Evolutionary conservation across 2,113 vertebrate genomes (phyloP).

Genomic region (Sebastes fasciatus): DNA sequence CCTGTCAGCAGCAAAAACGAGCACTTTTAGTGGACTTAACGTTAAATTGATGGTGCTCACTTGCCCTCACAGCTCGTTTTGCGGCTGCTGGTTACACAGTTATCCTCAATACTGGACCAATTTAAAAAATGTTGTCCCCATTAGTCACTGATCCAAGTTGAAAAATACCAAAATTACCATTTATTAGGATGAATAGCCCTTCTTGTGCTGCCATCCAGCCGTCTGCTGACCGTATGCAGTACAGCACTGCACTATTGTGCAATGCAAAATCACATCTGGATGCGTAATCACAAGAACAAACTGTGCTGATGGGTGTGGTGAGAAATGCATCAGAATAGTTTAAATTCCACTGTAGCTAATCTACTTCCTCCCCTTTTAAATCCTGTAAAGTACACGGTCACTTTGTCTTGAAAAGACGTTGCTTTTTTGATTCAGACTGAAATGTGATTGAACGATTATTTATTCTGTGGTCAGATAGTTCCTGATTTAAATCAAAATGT

Average conservation of each 20-base stretch:
- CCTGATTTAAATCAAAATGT: neutral
- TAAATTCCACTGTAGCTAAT: too few species aligned
- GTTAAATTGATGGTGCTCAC: too few species aligned
- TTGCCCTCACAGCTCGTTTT: too few species aligned
- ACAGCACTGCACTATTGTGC: neutral
- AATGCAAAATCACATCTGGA: conserved; percentile 1
- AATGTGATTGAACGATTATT: neutral
- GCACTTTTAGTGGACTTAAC: too few species aligned
- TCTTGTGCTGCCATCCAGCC: neutral
- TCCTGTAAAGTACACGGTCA: neutral
- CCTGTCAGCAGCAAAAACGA: too few species aligned
- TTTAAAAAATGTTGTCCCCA: too few species aligned
- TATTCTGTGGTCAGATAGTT: neutral
- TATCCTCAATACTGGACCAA: too few species aligned
- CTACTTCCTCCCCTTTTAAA: neutral
- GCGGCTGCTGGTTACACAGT: too few species aligned
- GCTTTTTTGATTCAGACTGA: neutral
- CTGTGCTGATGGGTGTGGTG: neutral
- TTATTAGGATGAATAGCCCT: neutral
- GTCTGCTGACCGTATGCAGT: neutral
- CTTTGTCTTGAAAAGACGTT: too few species aligned
- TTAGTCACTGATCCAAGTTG: too few species aligned
- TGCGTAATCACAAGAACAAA: neutral
- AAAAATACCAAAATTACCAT: too few species aligned
- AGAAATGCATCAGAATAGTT: neutral